Conservation (phyloP, 2,113 vertebrate genomes). For the Pandion haliaetus region DNA sequence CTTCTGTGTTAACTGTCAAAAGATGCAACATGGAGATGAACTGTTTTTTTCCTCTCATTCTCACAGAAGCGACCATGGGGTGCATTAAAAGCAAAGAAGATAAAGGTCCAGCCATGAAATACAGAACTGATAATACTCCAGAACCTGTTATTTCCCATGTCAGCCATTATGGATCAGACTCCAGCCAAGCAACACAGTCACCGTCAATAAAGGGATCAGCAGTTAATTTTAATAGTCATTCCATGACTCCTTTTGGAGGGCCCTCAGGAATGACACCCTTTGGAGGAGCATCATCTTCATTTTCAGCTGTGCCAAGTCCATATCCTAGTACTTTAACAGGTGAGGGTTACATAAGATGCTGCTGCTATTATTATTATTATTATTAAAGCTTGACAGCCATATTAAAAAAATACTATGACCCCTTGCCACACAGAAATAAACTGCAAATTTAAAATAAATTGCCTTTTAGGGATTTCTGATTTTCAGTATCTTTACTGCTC, state of each 20-base stretch:
- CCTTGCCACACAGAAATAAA: neutral
- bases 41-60: neutral
- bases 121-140: conserved; percentile 81
- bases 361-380: neutral
- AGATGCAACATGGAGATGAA: neutral
- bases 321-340: conserved; percentile 88
- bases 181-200: conserved; percentile 78
- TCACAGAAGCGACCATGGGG: conserved; percentile 85
- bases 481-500: neutral
- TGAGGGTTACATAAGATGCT: conserved; percentile 55
- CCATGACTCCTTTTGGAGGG: conserved; percentile 89
- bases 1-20: neutral
- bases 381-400: neutral
- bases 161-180: conserved; percentile 87
- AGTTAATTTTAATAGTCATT: conserved; percentile 82
- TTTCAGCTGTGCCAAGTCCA: conserved; percentile 84
- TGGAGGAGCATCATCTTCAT: conserved; percentile 88
- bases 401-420: neutral
- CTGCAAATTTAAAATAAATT: neutral
- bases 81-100: conserved; percentile 96
- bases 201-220: conserved; percentile 78
- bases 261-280: conserved; percentile 89
- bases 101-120: conserved; percentile 88
- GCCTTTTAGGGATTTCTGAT: neutral
- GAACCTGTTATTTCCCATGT: conserved; percentile 75